These are phyloP conservation scores for Cydia fagiglandana DNA, from an alignment of 1,140 invertebrate genomes.

Conservation along the genomic window DNA sequence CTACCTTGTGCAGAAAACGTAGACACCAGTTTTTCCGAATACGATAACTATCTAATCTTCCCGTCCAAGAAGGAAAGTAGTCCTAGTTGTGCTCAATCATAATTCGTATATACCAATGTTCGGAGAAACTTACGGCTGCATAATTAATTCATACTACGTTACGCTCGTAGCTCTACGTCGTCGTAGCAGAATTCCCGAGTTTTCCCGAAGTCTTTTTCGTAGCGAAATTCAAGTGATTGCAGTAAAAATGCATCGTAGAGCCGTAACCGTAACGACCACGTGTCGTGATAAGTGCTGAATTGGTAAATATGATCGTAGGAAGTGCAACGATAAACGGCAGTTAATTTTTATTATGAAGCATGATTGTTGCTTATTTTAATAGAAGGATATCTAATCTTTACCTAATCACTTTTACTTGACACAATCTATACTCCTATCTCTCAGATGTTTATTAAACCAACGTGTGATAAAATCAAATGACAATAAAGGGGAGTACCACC, in stretches of 20 bases:
- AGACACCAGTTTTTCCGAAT: too few relatives aligned
- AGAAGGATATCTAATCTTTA: background rate
- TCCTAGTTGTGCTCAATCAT: too few relatives aligned
- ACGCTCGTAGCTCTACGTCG: too few relatives aligned
- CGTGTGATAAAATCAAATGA: background rate
- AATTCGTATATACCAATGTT: too few relatives aligned
- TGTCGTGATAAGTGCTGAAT: background rate
- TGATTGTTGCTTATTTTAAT: background rate
- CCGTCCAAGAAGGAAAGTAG: too few relatives aligned
- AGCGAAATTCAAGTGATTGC: background rate
- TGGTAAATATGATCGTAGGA: background rate
- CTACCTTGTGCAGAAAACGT: too few relatives aligned
- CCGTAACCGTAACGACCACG: too few relatives aligned
- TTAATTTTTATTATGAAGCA: background rate
- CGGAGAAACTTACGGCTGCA: too few relatives aligned
- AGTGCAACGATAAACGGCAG: background rate
- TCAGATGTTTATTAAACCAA: background rate
- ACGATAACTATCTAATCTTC: too few relatives aligned
- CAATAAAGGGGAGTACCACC: background rate
- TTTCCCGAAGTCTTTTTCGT: too few relatives aligned
- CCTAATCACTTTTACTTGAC: constrained; percentile 7
- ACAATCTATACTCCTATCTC: background rate
- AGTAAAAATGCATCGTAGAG: background rate
- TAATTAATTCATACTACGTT: too few relatives aligned
- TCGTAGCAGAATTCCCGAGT: too few relatives aligned